Percentiles rank a stretch among this genome's conserved stretches.
These are phyloP conservation scores for Pristis pectinata DNA, from an alignment of 2,797 vertebrate species.

Conservation along the genomic window DNA sequence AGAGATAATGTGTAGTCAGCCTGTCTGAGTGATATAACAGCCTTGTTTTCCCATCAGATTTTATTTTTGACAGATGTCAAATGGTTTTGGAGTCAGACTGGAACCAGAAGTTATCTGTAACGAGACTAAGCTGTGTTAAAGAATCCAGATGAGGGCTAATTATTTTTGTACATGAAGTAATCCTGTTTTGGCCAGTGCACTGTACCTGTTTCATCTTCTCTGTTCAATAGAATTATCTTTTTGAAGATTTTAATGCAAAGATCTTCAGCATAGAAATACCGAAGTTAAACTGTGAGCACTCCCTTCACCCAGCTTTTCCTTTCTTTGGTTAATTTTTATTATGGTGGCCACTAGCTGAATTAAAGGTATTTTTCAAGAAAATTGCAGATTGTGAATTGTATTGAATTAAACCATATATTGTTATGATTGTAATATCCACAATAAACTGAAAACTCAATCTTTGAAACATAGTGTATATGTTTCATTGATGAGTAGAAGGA, in stretches of 20 bases:
- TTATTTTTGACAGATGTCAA: constrained; percentile 28
- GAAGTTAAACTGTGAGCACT: neutral
- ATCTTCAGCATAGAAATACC: neutral
- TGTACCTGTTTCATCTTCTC: neutral
- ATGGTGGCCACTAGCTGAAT: neutral
- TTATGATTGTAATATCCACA: no score
- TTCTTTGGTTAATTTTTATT: neutral
- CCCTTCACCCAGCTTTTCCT: neutral
- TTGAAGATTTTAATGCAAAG: neutral
- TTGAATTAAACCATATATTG: neutral
- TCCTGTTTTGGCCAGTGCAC: neutral
- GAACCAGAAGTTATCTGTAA: constrained; percentile 11
- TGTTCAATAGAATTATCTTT: neutral
- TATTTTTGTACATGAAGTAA: neutral
- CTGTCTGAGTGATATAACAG: constrained; percentile 15
- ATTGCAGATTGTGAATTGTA: neutral
- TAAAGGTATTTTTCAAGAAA: neutral
- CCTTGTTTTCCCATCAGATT: constrained; percentile 4
- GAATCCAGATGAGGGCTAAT: neutral
- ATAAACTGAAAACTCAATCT: neutral
- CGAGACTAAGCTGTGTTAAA: neutral
- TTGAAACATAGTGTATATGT: neutral
- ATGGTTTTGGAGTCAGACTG: constrained; percentile 1
- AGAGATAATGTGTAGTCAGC: neutral
- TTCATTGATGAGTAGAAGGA: neutral